Conservation (phyloP, 2,797 vertebrate species). For the Babyrousa celebensis region DNA sequence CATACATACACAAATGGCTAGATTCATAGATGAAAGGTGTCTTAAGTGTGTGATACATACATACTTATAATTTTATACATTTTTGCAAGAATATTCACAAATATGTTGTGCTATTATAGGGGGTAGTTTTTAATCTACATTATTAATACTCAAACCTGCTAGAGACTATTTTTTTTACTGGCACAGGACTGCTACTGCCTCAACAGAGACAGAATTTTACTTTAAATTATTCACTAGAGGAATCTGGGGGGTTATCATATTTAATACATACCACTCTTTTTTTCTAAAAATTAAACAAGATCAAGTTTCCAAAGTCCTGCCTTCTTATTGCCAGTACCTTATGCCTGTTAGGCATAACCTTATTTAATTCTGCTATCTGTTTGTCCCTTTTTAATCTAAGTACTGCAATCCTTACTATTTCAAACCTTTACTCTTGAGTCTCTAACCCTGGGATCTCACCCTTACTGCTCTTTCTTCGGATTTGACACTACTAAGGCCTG, state of each 20-base stretch:
- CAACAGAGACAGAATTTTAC: constrained; percentile 40
- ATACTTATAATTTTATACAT: constrained; percentile 41
- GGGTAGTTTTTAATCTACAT: constrained; percentile 33
- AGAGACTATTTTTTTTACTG: neutral
- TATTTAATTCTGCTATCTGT: neutral
- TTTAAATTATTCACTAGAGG: constrained; percentile 57
- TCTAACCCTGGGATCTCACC: neutral
- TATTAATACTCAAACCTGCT: constrained; percentile 60
- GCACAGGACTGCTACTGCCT: neutral
- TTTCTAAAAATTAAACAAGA: constrained; percentile 69
- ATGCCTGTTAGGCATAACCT: neutral
- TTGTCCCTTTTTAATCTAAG: neutral
- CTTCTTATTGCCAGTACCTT: neutral
- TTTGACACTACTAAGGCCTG: neutral
- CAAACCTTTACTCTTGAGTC: neutral
- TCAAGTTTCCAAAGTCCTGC: neutral
- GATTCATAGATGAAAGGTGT: neutral
- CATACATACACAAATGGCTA: neutral
- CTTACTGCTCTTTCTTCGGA: neutral
- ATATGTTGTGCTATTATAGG: neutral
- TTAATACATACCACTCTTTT: neutral
- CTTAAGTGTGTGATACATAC: neutral
- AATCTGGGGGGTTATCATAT: constrained; percentile 29
- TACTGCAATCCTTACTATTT: neutral
- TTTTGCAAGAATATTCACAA: constrained; percentile 55